Base-by-base conservation (phyloP, 2,113 vertebrate species). In the Xiphophorus maculatus region DNA sequence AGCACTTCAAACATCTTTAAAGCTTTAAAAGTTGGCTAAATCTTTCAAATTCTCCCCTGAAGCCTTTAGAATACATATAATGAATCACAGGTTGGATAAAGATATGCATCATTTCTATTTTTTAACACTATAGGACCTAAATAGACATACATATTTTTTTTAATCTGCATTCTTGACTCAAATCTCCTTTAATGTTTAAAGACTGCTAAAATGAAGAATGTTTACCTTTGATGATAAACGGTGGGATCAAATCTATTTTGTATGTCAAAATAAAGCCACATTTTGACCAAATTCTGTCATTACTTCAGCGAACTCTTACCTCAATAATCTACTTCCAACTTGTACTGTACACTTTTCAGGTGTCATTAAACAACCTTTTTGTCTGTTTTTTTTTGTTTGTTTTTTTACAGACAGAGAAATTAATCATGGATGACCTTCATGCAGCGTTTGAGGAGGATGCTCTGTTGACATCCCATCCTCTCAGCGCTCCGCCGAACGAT, bases 401-500 rank as follows among this genome's bases (percentile, higher is more conserved):
- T 71, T 64, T 79, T 70, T 80, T 40, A 10, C 76, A 95, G 94
- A 81, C 22, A 71, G 91, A 94, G 0, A n/a, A 44, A 2, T 12
- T 69, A 1, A 32, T 91, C 5, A 29, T 91, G 67, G 37, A 8
- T 0, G 77, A 90, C 40, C 82, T 92, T 32, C 91, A 91, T 0
- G 0, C 8, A 0, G 93, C 88, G 0, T 87, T 95, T 67, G 81
- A 83, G 40, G 42, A 72, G 25, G 94, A 95, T 12, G 84, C 92
- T 28, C 79, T 94, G 77, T 81, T 32, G 12, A 79, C 90, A 1
- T 94, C 95, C 0, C 93, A 82, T 70, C 91, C 94, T 25, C 92
- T 95, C 63, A 90, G 73, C 25, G 19, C 71, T 4, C 65, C 58
- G 0, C 17, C 54, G 9, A 4, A 61, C 0, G 65, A 91, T 0